Base-by-base conservation (phyloP, 2,888 invertebrate genomes). In the Ptycholaimellus sp. region DNA sequence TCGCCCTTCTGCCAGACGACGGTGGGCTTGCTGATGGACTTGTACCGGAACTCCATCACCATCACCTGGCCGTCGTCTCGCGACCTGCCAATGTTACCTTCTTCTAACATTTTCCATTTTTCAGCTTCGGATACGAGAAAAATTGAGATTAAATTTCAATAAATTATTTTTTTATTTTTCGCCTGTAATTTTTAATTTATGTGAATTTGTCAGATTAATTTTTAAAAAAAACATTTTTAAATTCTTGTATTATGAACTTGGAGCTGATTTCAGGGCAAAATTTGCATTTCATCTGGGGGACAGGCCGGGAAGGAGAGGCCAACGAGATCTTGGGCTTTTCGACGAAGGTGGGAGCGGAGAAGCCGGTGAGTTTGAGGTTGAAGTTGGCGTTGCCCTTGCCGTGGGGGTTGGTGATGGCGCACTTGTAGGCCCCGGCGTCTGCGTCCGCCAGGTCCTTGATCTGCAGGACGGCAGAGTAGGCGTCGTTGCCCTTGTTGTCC, bases 271-370 rank as follows among this genome's bases (percentile, higher is more conserved):
- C n/a, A n/a, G n/a, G n/a, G n/a, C n/a, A n/a, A n/a, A n/a, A n/a
- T n/a, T n/a, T n/a, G n/a, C n/a, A n/a, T n/a, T n/a, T n/a, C n/a
- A n/a, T n/a, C n/a, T n/a, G n/a, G n/a, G n/a, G n/a, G n/a, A n/a
- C n/a, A n/a, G n/a, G n/a, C n/a, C n/a, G n/a, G n/a, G n/a, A n/a
- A n/a, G n/a, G n/a, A n/a, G n/a, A n/a, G n/a, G n/a, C n/a, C n/a
- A n/a, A n/a, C 68, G 87, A 83, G 66, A 96, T 96, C 66, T 81
- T 76, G 48, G 96, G 96, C 70, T 93, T 93, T 68, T 87, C 87
- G 59, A 85, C 72, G 62, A 96, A 93, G 21, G 81, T 81, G 40
- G 93, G 93, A 29, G 56, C 57, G 25, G 49, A 49, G 52, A 56
- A 56, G 38, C 53, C 56, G 23, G 56, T 56, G 21, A 56, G 48